These are phyloP conservation scores for Scelioninae gen. 2 DNA, from an alignment of 2,888 invertebrate genomes.

Conservation along the genomic window DNA sequence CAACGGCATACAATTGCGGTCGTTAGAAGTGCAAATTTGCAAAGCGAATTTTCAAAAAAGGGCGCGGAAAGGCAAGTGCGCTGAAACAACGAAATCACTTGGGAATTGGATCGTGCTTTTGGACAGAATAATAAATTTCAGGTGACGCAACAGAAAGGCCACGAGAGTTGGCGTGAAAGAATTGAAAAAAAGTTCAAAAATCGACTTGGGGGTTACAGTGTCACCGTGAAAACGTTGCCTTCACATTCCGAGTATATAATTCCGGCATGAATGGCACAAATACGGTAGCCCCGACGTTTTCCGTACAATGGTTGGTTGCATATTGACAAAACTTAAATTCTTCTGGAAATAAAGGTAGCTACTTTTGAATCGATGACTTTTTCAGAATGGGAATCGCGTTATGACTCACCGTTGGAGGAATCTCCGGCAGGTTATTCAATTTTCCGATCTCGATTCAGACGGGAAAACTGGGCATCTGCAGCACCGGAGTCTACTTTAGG, in stretches of 20 bases:
- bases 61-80: no score
- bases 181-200: constrained; percentile 28
- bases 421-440: constrained; percentile 13
- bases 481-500: no score
- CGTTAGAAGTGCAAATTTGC: no score
- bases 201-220: constrained; percentile 38
- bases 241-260: constrained; percentile 36
- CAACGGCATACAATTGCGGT: no score
- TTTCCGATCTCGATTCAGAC: background rate
- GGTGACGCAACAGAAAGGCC: constrained; percentile 9
- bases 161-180: constrained; percentile 30
- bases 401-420: constrained; percentile 37
- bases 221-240: constrained; percentile 21
- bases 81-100: no score
- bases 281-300: constrained; percentile 45
- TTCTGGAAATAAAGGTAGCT: constrained; percentile 29
- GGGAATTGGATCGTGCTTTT: no score
- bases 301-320: constrained; percentile 26
- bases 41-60: no score
- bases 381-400: constrained; percentile 6
- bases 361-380: constrained; percentile 33
- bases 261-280: constrained; percentile 37
- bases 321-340: constrained; percentile 50
- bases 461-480: background rate
- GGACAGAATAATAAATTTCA: constrained; percentile 28